Evolutionary conservation across 2,113 vertebrate species (phyloP).

Genomic region (Sclerurus mexicanus): DNA sequence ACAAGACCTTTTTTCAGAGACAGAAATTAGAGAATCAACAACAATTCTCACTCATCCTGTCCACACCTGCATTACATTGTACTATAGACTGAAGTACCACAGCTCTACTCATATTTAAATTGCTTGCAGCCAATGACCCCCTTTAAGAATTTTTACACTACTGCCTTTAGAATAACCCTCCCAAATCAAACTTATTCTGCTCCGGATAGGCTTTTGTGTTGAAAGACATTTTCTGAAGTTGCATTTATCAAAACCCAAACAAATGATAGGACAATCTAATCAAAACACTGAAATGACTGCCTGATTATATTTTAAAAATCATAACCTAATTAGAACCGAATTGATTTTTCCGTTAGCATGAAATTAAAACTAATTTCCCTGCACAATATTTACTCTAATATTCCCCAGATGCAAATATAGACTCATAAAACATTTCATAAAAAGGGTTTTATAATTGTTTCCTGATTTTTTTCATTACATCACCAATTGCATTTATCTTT

Average conservation of each 20-base stretch:
- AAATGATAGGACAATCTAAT: constrained; percentile 71
- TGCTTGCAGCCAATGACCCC: background rate
- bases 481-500: constrained; percentile 57
- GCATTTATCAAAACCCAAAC: constrained; percentile 63
- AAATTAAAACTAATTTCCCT: constrained; percentile 75
- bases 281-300: constrained; percentile 70
- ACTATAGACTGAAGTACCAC: background rate
- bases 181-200: constrained; percentile 1
- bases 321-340: constrained; percentile 70
- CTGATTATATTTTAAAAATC: constrained; percentile 72
- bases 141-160: background rate
- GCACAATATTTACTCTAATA: constrained; percentile 72
- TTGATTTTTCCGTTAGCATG: constrained; percentile 73
- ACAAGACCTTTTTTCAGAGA: background rate
- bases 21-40: background rate
- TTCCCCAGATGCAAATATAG: constrained; percentile 72
- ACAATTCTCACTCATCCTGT: background rate
- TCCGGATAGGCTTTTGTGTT: constrained; percentile 34
- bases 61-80: background rate
- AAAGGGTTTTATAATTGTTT: constrained; percentile 66
- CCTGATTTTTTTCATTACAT: constrained; percentile 67
- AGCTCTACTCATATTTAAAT: background rate
- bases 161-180: background rate
- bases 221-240: constrained; percentile 54
- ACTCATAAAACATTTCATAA: constrained; percentile 68